Conservation (phyloP, 2,888 invertebrate species). For the Torymus texanus region DNA sequence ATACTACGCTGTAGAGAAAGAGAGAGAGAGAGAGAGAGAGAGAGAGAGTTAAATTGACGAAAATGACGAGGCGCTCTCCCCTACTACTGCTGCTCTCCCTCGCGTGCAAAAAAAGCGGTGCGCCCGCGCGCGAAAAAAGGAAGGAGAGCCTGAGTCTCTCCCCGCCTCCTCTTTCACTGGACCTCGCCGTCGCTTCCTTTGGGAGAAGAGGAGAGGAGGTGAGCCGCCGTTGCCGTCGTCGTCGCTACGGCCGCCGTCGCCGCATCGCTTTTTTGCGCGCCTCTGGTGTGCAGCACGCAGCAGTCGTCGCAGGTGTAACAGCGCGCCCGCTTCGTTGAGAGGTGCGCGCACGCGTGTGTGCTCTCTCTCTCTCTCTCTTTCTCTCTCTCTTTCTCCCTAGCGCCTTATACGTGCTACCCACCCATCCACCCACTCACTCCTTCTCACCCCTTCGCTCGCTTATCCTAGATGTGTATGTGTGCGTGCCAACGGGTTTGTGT, state of each 20-base stretch:
- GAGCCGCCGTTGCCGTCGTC: constrained; percentile 9
- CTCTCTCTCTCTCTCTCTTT: too few species aligned
- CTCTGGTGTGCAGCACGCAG: too few species aligned
- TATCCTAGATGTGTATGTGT: too few species aligned
- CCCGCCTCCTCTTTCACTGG: constrained; percentile 36
- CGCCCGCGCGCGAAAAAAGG: background rate
- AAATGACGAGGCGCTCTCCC: constrained; percentile 66
- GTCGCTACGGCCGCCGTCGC: background rate
- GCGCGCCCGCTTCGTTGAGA: background rate
- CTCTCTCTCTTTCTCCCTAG: too few species aligned
- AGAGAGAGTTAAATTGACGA: constrained; percentile 69
- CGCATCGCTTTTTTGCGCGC: constrained; percentile 14
- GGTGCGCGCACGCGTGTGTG: background rate
- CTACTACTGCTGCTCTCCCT: constrained; percentile 9
- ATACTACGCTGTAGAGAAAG: background rate
- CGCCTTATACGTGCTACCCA: too few species aligned
- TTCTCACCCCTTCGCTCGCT: too few species aligned
- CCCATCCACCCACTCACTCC: too few species aligned
- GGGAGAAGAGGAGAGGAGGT: too few species aligned
- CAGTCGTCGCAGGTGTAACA: too few species aligned
- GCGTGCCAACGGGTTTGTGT: too few species aligned
- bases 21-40: constrained; percentile 4
- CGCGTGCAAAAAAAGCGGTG: constrained; percentile 41
- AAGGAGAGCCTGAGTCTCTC: constrained; percentile 16
- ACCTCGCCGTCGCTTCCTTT: constrained; percentile 9